Evolutionary conservation across 2,797 vertebrate genomes (phyloP), one percentile per base, ranked within the genome.

Genomic region (Malurus leucopterus): DNA sequence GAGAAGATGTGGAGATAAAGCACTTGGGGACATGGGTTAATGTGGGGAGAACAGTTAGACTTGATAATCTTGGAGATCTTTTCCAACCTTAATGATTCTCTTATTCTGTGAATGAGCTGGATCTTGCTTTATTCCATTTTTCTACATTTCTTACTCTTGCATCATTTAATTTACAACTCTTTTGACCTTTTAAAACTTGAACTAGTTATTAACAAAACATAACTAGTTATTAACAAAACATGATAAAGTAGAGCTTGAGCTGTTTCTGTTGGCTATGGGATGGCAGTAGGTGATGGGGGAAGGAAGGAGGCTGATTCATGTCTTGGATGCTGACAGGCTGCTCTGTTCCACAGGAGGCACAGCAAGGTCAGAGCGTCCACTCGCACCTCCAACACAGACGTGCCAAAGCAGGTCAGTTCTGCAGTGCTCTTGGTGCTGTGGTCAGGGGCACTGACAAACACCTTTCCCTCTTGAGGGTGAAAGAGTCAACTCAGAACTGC

Each of bases 321-420:
- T 21, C 32, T 70, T 34, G 73, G 57, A 15, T 90, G 41, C 91
- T 97, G 89, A 97, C 22, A 12, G 54, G 38, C 24, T 92, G 49
- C 86, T 96, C 86, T 97, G 63, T 96, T 88, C 96, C 71, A 77
- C 96, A 99, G 99, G 97, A 98, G 98, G 94, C 98, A 99, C 97
- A 99, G 98, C 96, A 99, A 97, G 97, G 95, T 97, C 53, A 97
- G 97, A 94, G 96, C 95, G 36, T 98, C 98, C 50, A 72, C 98
- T 90, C 98, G 97, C 12, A 92, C 98, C 92, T 92, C 97, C 3
- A 96, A 95, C 92, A 36, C 96, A 10, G 97, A 99, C 23, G 88
- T 98, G 96, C 98, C 98, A 90, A 99, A 98, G 96, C 99, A 98
- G 98, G 99, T 99, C 61, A 97, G 98, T 97, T 73, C 32, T 85